These are phyloP conservation scores for Spea hammondii DNA, from an alignment of 2,797 vertebrate species.

Conservation along the genomic window DNA sequence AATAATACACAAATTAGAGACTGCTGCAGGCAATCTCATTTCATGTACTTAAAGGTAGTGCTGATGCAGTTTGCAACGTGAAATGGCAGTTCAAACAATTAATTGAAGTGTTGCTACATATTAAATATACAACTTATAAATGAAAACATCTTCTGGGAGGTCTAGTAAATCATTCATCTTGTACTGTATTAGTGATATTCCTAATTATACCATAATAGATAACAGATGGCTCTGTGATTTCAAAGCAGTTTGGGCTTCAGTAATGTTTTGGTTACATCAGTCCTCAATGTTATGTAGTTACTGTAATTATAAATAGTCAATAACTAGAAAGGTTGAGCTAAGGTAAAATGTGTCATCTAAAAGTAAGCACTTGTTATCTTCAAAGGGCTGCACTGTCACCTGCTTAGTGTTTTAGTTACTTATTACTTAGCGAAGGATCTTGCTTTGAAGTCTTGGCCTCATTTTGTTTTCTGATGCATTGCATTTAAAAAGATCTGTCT, in stretches of 20 bases:
- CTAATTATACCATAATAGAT: constrained; percentile 26
- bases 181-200: constrained; percentile 23
- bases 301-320: constrained; percentile 24
- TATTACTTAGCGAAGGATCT: constrained; percentile 16
- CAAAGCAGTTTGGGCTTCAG: constrained; percentile 12
- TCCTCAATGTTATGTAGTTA: constrained; percentile 10
- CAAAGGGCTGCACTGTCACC: constrained; percentile 34
- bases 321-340: constrained; percentile 10
- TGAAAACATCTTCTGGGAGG: constrained; percentile 9
- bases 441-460: constrained; percentile 36
- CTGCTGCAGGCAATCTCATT: no score
- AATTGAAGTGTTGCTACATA: background rate
- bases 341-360: constrained; percentile 19
- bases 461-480: constrained; percentile 14
- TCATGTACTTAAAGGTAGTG: no score
- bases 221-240: constrained; percentile 16
- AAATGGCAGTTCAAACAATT: background rate
- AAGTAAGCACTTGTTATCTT: constrained; percentile 9
- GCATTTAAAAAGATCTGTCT: constrained; percentile 7
- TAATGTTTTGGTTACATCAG: constrained; percentile 12
- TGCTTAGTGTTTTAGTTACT: constrained; percentile 30
- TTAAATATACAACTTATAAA: background rate
- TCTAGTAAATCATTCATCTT: constrained; percentile 33
- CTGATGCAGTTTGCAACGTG: no score
- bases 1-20: no score